phyloP scores from a whole-genome alignment of 2,797 vertebrate species.

The Paedocypris micromegethes region DNA sequence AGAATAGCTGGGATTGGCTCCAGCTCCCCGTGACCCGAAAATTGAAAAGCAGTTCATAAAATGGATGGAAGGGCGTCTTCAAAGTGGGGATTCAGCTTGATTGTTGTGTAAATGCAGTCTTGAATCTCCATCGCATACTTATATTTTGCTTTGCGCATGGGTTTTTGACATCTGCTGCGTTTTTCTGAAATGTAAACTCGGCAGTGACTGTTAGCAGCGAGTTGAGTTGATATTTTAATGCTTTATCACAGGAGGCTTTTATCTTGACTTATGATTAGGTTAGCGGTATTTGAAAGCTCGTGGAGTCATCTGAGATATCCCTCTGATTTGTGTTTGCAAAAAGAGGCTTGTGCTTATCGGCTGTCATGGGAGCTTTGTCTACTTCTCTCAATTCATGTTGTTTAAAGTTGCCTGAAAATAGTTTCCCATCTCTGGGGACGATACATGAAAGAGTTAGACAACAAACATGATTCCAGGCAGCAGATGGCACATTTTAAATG shows the following conservation, averaged over 20 bases:
- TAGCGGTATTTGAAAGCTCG: slow-evolving; percentile 50
- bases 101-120: slow-evolving; percentile 22
- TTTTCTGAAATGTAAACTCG: slow-evolving; percentile 16
- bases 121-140: slow-evolving; percentile 22
- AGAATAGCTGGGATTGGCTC: too few relatives aligned
- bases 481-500: slow-evolving; percentile 28
- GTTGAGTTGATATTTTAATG: slow-evolving; percentile 1
- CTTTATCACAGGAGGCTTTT: slow-evolving; percentile 42
- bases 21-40: too few relatives aligned
- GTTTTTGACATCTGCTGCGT: slow-evolving; percentile 16
- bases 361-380: slow-evolving; percentile 49
- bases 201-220: slow-evolving; percentile 4
- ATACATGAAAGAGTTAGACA: slow-evolving; percentile 12
- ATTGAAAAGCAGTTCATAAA: too few relatives aligned
- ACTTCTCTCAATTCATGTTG: slow-evolving; percentile 41
- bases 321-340: slow-evolving; percentile 51
- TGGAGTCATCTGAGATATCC: slow-evolving; percentile 57
- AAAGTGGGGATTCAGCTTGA: slow-evolving; percentile 21
- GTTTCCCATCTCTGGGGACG: slow-evolving; percentile 41
- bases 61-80: background rate
- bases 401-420: slow-evolving; percentile 49
- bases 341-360: slow-evolving; percentile 48
- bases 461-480: slow-evolving; percentile 22
- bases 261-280: slow-evolving; percentile 56
- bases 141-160: slow-evolving; percentile 21